Base-by-base conservation (phyloP, 2,113 vertebrate species). In the Anolis sagrei region DNA sequence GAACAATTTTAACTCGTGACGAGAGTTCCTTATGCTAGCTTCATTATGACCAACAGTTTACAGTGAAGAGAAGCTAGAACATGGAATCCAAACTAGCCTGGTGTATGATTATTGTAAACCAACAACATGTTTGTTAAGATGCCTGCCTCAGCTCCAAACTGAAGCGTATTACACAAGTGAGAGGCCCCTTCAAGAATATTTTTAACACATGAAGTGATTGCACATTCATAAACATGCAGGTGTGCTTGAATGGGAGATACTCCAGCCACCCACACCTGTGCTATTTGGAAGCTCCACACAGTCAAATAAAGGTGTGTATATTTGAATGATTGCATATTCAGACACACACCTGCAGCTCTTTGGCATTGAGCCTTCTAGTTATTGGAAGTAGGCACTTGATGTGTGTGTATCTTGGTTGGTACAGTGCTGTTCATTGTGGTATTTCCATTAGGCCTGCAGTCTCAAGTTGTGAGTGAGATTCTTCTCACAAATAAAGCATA, bases 271-370 rank as follows among this genome's bases (percentile, higher is more conserved):
- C 91, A 92, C 94, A 95, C 94, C 94, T 95, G 94, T 95, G 93
- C 91, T 95, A 93, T 92, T 94, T 95, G 92, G 94, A 95, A 93
- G 92, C 92, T 88, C 88, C 88, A 79, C 64, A 27, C 81, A 93
- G 91, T 92, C 93, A 95, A 95, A 95, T 92, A 95, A 86, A 95
- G 94, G 94, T 95, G 94, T 93, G 89, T 93, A 82, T 94, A 92
- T 94, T 91, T 95, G 92, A 86, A 90, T 95, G 94, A 94, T 95
- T 95, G 92, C 92, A 81, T 93, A 95, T 95, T 95, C 94, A 95
- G 94, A 89, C 92, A 93, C 89, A 89, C 94, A 95, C 94, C 94
- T 95, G 94, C 94, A 94, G 94, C 92, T 90, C 86, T 93, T 93
- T 95, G 89, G 91, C 94, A 91, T 83, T 49, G 82, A 29, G 83